Base-by-base conservation (phyloP, 2,113 vertebrate species). In the Brachypodius melanocephalos region DNA sequence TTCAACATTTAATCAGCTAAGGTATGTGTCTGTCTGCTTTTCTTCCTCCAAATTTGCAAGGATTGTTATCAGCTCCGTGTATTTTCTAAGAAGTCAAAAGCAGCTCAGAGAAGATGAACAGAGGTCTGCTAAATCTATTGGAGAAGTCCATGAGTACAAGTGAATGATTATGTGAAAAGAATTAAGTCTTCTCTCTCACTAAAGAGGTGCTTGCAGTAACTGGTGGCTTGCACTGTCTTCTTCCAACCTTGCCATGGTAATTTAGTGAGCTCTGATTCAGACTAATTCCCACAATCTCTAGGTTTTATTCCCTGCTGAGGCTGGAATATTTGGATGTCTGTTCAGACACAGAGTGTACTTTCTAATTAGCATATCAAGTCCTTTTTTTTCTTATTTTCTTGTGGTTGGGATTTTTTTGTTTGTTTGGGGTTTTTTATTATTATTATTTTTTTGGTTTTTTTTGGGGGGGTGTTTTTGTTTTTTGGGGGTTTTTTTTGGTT, bases 201-300 rank as follows among this genome's bases (percentile, higher is more conserved):
- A 12, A 87, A 65, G 65, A 82, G 58, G 34, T 75, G 40, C 54
- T 83, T 73, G 52, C 85, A 83, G 45, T 84, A 77, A 73, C 84
- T 52, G 61, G 34, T 91, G 77, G 24, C 80, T 95, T 91, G 65
- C 74, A 11, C 61, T 54, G 54, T 78, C 46, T 81, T 85, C 78
- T 73, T 95, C 67, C 90, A 89, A 4, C 48, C 48, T 83, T 76
- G 24, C 54, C 20, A 22, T 48, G 80, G 69, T 86, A 57, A 61
- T 84, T 77, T 95, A 96, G 93, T 78, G 84, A 97, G 61, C 16
- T 94, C 89, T 78, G 54, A 91, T 95, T 95, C 68, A 79, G 46
- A 42, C 54, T 40, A 43, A 88, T 94, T 96, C 77, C 71, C 68
- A 61, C 82, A 92, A 72, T 84, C 59, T 94, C 68, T 86, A 71